These are phyloP conservation scores for Malthinus seriepunctatus DNA, from an alignment of 2,888 invertebrate species.

Conservation along the genomic window DNA sequence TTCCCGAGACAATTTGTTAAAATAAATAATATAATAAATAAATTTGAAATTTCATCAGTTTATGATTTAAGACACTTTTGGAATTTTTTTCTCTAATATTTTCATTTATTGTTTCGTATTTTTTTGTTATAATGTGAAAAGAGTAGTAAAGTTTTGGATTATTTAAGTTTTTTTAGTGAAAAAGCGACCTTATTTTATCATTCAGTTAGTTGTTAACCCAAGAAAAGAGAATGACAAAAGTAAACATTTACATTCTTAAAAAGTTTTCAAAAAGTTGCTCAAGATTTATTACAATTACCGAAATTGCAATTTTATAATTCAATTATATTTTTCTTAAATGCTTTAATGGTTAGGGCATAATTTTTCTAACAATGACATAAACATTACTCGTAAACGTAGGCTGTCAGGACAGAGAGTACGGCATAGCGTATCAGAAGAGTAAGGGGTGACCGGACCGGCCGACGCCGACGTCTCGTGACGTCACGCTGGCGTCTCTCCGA, in stretches of 20 bases:
- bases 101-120: too few species aligned
- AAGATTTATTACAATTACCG: background rate
- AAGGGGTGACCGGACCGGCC: constrained; percentile 40
- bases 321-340: background rate
- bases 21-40: too few species aligned
- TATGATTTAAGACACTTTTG: too few species aligned
- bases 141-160: too few species aligned
- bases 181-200: background rate
- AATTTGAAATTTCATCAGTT: too few species aligned
- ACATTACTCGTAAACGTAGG: constrained; percentile 26
- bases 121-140: too few species aligned
- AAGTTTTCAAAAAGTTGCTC: background rate
- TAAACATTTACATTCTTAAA: background rate
- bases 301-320: background rate
- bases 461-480: constrained; percentile 49
- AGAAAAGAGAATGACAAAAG: background rate
- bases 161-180: background rate
- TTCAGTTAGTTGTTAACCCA: background rate
- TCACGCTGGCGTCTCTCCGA: constrained; percentile 48
- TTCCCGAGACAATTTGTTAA: too few species aligned
- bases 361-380: constrained; percentile 16
- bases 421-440: constrained; percentile 24
- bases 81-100: too few species aligned
- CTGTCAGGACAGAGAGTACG: constrained; percentile 25
- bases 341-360: background rate